A percentile compares a stretch with the other conserved stretches of the same genome.
phyloP scores from a whole-genome alignment of 37 sponge, comb jelly and placozoan species.

The Bolinopsis microptera region DNA sequence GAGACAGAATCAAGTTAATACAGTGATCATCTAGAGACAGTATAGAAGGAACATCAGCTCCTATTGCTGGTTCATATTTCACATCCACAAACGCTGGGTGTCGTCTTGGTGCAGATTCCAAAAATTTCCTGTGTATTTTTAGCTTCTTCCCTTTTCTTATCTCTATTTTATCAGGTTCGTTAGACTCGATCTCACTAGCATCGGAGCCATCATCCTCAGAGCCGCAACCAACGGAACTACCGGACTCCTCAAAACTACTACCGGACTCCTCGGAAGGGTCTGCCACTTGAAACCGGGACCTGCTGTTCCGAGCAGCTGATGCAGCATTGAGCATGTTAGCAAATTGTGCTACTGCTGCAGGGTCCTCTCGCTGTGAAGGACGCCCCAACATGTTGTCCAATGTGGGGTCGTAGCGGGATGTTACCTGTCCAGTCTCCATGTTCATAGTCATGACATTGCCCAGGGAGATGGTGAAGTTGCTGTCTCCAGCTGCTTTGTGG shows the following conservation, averaged over 20 bases:
- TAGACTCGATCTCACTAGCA: background rate
- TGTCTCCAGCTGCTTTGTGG: background rate
- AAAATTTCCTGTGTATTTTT: background rate
- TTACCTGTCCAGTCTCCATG: background rate
- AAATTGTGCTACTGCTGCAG: background rate
- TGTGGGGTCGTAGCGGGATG: background rate
- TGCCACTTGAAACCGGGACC: background rate
- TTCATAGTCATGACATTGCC: background rate
- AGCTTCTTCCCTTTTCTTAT: background rate
- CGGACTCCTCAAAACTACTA: background rate
- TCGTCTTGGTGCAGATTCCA: background rate
- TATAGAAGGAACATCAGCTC: background rate
- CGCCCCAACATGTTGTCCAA: background rate
- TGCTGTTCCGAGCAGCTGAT: background rate
- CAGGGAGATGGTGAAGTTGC: background rate
- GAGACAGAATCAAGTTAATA: background rate
- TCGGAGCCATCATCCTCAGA: slow-evolving; percentile 2
- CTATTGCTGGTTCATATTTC: background rate
- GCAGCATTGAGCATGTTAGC: background rate
- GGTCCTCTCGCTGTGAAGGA: background rate
- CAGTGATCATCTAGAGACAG: background rate
- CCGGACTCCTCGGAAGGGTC: background rate
- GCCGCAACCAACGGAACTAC: background rate
- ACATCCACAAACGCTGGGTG: background rate
- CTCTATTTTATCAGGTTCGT: background rate